Evolutionary conservation across 2,888 invertebrate species (phyloP), one percentile per base, ranked within the genome.

Genomic region (Hypercompe scribonia): DNA sequence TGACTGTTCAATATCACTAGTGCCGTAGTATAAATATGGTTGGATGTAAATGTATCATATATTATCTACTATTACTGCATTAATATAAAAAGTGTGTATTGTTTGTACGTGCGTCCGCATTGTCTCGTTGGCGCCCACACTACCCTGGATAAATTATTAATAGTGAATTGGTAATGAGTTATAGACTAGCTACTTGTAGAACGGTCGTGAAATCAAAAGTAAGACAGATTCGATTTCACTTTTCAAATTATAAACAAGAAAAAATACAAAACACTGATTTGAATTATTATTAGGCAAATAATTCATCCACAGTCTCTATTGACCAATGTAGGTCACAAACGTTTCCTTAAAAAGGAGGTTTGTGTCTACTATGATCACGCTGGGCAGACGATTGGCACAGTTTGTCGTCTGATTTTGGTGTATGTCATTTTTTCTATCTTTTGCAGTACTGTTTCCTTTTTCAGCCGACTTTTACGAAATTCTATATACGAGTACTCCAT

Each of bases 81-180:
- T 75, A 75, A 79, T 81, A 90, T 90, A 91, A 93, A 94, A 92
- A 92, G 90, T 81, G 89, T 85, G 89, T 89, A 90, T 91, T 90
- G 87, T 88, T 84, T 82, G 86, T 83, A 74, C 79, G 84, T 80
- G 90, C 88, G 85, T 87, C 81, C 74, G 89, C 90, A 93, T 94
- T 94, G 94, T 94, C 93, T 93, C 87, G 76, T 77, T 79, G 83
- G 80, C 93, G 85, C 95, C 95, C 91, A 94, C 95, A 90, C 87
- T 81, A 92, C 93, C 93, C 95, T 87, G 94, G 91, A 94, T 95
- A 95, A 95, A 95, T 95, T 95, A 95, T 95, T 94, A 94, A 94
- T 95, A 92, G 89, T 90, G 95, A 92, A 94, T 95, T 93, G 91
- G 91, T 94, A 95, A 95, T 94, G 92, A 92, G 83, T 79, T 90